phyloP scores from a whole-genome alignment of 2,888 invertebrate species.

The Archips crataeganus region DNA sequence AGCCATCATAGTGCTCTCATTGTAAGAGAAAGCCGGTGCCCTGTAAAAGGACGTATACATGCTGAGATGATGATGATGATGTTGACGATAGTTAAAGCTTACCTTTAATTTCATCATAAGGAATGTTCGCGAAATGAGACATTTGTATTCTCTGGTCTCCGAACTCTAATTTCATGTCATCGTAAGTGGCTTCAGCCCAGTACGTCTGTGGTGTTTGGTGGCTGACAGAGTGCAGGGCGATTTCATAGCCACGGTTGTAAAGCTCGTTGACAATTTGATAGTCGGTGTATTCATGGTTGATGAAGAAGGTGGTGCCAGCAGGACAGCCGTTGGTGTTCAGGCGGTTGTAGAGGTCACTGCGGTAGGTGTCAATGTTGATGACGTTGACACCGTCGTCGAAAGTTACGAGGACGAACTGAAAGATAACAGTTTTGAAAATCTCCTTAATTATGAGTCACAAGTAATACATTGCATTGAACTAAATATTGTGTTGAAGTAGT shows the following conservation, averaged over 20 bases:
- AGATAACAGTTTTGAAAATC: conserved; percentile 34
- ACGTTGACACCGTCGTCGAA: conserved; percentile 88
- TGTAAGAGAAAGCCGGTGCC: too few relatives aligned
- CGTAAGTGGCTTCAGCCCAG: conserved; percentile 85
- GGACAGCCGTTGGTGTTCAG: conserved; percentile 88
- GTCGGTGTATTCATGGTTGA: conserved; percentile 91
- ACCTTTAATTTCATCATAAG: conserved; percentile 69
- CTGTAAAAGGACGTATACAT: too few relatives aligned
- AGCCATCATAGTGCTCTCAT: too few relatives aligned
- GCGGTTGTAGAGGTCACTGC: conserved; percentile 78
- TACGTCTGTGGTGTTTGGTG: conserved; percentile 84
- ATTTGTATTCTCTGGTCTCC: conserved; percentile 85
- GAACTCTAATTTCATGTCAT: conserved; percentile 84
- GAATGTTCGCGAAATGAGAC: conserved; percentile 83
- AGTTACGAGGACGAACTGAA: conserved; percentile 88
- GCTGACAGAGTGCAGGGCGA: conserved; percentile 89
- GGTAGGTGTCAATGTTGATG: conserved; percentile 83
- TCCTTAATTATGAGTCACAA: too few relatives aligned
- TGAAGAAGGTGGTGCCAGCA: conserved; percentile 88
- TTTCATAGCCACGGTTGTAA: conserved; percentile 86
- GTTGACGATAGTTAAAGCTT: conserved; percentile 34
- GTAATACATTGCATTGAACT: too few relatives aligned
- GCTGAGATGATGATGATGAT: too few relatives aligned
- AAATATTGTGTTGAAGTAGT: too few relatives aligned
- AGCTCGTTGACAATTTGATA: conserved; percentile 87